Base-by-base conservation (phyloP, 2,797 vertebrate species). In the Onychomys arenicola region DNA sequence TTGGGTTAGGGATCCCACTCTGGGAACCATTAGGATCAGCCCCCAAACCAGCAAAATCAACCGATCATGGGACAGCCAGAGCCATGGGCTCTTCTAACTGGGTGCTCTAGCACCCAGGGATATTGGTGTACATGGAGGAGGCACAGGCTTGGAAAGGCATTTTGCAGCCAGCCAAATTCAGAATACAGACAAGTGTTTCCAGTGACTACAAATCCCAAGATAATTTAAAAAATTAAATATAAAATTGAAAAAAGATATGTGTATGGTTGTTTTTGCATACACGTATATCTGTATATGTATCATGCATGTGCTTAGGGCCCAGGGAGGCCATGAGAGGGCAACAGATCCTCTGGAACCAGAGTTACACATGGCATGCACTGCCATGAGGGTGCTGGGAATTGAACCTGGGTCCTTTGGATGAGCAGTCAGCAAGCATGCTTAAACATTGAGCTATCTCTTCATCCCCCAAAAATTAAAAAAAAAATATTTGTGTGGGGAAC, bases 71-170 rank as follows among this genome's bases (percentile, higher is more conserved):
- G 90, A 27, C 0, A 34, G 37, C 5, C 17, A 25, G 34, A 8
- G 5, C 23, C 25, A 5, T 1, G 17, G 2, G 11, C 3, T 57
- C 59, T 27, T 92, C 34, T 55, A 11, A 43, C 49, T 34, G 21
- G 32, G 83, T 3, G 6, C 3, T 8, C 40, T 9, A 27, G 37
- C 2, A 65, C 63, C 25, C 2, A 6, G 19, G 77, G 14, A 13
- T 0, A 0, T 0, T 13, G 6, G 0, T 0, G 1, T 13, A 21
- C 3, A 29, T 61, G 37, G 16, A 40, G n/a, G n/a, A 40, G 55
- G 32, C 10, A 1, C 0, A 0, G 16, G 32, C 21, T 13, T 40
- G 13, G 43, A 23, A 29, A 11, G 10, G 71, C 9, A 0, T 5
- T 37, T 2, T 21, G 7, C 52, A 75, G 52, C 34, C 61, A 37